phyloP scores from a whole-genome alignment of 2,888 invertebrate genomes.

The Tachina lurida region DNA sequence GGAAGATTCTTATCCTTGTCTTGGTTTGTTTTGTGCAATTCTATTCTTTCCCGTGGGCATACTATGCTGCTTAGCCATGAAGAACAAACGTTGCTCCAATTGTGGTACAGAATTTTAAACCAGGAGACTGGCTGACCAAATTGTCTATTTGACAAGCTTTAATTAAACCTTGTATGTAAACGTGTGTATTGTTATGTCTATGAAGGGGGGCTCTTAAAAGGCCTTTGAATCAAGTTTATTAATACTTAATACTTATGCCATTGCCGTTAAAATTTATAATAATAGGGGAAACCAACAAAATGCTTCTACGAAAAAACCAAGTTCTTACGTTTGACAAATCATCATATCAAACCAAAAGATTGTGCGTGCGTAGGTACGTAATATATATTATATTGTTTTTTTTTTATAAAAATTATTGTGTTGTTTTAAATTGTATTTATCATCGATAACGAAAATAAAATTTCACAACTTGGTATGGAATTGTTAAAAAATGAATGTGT shows the following conservation, averaged over 20 bases:
- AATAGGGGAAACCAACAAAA: background rate
- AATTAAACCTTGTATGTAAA: constrained; percentile 11
- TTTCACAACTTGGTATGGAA: background rate
- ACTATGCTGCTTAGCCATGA: constrained; percentile 92
- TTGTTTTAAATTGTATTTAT: constrained; percentile 4
- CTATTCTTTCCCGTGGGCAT: constrained; percentile 91
- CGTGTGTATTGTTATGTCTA: background rate
- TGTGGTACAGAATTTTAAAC: constrained; percentile 90
- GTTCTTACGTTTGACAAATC: background rate
- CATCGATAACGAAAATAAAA: background rate
- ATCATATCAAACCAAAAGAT: constrained; percentile 28
- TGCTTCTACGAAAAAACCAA: background rate
- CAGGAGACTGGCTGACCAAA: background rate
- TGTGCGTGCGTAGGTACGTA: background rate
- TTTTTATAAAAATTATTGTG: constrained; percentile 24
- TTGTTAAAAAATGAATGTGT: background rate
- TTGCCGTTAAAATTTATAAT: background rate
- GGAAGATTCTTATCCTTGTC: constrained; percentile 93
- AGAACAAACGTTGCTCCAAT: constrained; percentile 92
- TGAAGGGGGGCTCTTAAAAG: constrained; percentile 24
- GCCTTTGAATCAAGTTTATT: constrained; percentile 36
- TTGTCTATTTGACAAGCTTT: constrained; percentile 23
- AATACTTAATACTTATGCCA: background rate
- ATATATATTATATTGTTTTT: constrained; percentile 3
- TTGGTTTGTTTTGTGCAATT: constrained; percentile 89